Evolutionary conservation across 2,113 vertebrate species (phyloP), one percentile per base, ranked within the genome.

Genomic region (Nycticorax nycticorax): DNA sequence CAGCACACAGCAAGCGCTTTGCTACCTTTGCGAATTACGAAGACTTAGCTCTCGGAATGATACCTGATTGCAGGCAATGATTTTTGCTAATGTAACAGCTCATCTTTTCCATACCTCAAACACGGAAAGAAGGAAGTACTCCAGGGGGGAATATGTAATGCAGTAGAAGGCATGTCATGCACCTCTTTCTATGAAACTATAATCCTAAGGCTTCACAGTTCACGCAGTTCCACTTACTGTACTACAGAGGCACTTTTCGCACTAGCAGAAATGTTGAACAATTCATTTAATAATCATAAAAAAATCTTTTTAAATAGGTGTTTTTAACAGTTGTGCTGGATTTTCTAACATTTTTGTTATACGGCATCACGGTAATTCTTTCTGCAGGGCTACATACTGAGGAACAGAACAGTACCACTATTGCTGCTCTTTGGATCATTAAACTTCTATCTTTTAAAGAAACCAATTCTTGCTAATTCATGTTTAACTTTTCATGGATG

Each of bases 1-100:
- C 45, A 91, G 94, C 80, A 94, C 27, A 48, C 30, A 77, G 53
- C 37, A 76, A 91, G 72, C 0, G 12, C 80, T 89, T 63, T 79
- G 53, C 88, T 96, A 56, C 81, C 27, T 81, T 88, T 81, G 67
- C 91, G 74, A 92, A 96, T 93, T 91, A 76, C 47, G 35, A 81
- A 86, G 86, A 53, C 47, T 76, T 69, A 71, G 57, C 35, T 85
- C 88, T 79, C 80, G 85, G 74, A 96, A 92, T 23, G 45, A 72
- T 9, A 89, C 63, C 53, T 21, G 33, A 96, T 62, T 53, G 71
- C 67, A 84, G 84, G 83, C 72, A 91, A 73, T 50, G 80, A 94
- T 55, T 92, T 94, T 68, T 91, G 74, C 92, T 94, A 91, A 90
- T n/a, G 16, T 78, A 97, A 92, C 82, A 91, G 76, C 92, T 90